Evolutionary conservation across 2,888 invertebrate genomes (phyloP).

Genomic region (Ennomos fuscantarius): DNA sequence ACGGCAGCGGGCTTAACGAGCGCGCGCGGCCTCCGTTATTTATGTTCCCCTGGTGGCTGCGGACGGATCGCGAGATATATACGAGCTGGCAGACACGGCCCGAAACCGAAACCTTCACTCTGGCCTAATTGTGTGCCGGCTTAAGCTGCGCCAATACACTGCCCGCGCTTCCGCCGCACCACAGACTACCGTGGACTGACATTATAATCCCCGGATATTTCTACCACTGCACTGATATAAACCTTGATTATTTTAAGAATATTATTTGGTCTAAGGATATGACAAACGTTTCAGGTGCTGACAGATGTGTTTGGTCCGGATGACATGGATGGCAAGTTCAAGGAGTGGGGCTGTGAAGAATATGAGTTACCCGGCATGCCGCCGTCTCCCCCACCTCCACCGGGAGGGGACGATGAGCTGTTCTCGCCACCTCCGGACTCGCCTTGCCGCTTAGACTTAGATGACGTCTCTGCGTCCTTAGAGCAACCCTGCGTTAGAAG

Average conservation of each 20-base stretch:
- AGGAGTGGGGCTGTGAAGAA: constrained; percentile 87
- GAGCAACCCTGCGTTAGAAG: constrained; percentile 93
- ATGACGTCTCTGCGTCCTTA: constrained; percentile 90
- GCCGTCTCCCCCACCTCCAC: constrained; percentile 89
- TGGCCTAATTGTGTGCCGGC: constrained; percentile 78
- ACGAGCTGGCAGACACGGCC: constrained; percentile 70
- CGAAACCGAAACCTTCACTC: constrained; percentile 74
- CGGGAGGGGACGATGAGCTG: constrained; percentile 93
- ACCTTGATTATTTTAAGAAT: constrained; percentile 7
- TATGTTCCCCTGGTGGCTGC: constrained; percentile 83
- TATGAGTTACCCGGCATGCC: constrained; percentile 91
- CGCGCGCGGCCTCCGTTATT: constrained; percentile 80
- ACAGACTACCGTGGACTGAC: constrained; percentile 52
- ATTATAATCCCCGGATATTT: constrained; percentile 65
- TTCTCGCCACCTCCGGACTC: constrained; percentile 91
- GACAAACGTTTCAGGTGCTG: constrained; percentile 83
- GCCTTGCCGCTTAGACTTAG: constrained; percentile 85
- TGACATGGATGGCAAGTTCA: constrained; percentile 79
- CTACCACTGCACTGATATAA: constrained; percentile 32
- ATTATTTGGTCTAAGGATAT: neutral
- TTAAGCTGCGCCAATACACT: constrained; percentile 75
- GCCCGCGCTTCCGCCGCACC: constrained; percentile 45
- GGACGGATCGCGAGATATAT: constrained; percentile 82
- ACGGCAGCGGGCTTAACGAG: constrained; percentile 83
- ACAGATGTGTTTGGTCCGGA: constrained; percentile 91